Evolutionary conservation across 2,888 invertebrate genomes (phyloP).

Genomic region (Monochamus alternatus): DNA sequence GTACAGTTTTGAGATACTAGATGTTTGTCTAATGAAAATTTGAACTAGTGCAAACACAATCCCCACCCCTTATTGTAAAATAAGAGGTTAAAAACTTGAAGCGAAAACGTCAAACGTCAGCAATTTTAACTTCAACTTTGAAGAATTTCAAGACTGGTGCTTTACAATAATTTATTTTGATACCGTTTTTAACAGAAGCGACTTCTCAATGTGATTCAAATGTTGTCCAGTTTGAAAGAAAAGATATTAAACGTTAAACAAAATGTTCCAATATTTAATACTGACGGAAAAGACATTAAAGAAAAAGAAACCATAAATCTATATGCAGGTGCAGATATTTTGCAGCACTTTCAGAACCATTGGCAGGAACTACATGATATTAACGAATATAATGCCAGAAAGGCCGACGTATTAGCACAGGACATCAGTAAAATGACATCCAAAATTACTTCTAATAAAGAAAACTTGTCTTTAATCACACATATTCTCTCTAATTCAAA

Average conservation of each 20-base stretch:
- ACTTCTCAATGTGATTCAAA: conserved; percentile 30
- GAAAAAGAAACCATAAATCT: conserved; percentile 67
- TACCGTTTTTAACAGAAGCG: conserved; percentile 1
- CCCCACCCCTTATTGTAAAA: too few relatives aligned
- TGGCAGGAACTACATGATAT: conserved; percentile 82
- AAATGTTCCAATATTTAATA: conserved; percentile 58
- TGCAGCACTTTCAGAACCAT: conserved; percentile 81
- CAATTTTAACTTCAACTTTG: too few relatives aligned
- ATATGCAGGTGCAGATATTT: conserved; percentile 79
- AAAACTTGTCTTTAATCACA: conserved; percentile 62
- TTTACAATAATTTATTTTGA: neutral
- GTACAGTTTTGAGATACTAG: too few relatives aligned
- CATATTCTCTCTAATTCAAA: conserved; percentile 62
- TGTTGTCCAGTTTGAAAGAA: conserved; percentile 61
- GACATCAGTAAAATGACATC: conserved; percentile 69
- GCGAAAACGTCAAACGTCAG: too few relatives aligned
- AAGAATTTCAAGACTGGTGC: neutral
- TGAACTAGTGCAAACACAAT: neutral
- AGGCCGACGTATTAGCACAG: conserved; percentile 74
- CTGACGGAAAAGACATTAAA: conserved; percentile 47
- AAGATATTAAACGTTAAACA: conserved; percentile 59
- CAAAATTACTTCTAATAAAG: conserved; percentile 60
- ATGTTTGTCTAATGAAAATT: neutral
- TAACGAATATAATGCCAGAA: conserved; percentile 80
- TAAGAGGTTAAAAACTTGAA: too few relatives aligned